Conservation (phyloP, 2,888 invertebrate genomes). For the Beris morrisii region DNA sequence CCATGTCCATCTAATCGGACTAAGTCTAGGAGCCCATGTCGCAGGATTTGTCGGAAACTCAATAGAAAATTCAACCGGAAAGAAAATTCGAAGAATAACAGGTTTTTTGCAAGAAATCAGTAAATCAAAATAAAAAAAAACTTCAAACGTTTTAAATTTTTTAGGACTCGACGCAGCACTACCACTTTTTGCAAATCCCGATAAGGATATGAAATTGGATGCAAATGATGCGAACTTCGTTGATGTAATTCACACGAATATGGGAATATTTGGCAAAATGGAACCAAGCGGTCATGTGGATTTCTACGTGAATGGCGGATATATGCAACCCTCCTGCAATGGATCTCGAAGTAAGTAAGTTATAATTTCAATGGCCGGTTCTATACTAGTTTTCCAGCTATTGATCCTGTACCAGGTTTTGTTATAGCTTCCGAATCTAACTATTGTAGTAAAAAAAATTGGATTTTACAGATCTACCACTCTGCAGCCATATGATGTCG, state of each 20-base stretch:
- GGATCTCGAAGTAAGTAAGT: conserved; percentile 40
- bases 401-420: background rate
- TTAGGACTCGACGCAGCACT: conserved; percentile 66
- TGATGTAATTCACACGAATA: conserved; percentile 63
- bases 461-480: conserved; percentile 42
- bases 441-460: conserved; percentile 5
- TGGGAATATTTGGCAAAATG: conserved; percentile 62
- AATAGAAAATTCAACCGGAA: conserved; percentile 46
- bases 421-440: background rate
- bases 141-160: conserved; percentile 12
- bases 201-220: conserved; percentile 59
- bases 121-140: background rate
- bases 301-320: conserved; percentile 64
- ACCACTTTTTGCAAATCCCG: conserved; percentile 61
- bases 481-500: conserved; percentile 46
- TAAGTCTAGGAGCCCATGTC: conserved; percentile 63
- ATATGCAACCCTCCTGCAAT: conserved; percentile 42
- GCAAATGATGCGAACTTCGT: conserved; percentile 60
- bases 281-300: conserved; percentile 64
- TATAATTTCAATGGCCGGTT: background rate
- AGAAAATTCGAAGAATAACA: conserved; percentile 53
- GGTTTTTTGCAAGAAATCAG: conserved; percentile 42
- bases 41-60: conserved; percentile 55
- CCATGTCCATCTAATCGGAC: conserved; percentile 61
- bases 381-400: background rate